phyloP scores from a whole-genome alignment of 2,797 vertebrate genomes.

The Mus minutoides region DNA sequence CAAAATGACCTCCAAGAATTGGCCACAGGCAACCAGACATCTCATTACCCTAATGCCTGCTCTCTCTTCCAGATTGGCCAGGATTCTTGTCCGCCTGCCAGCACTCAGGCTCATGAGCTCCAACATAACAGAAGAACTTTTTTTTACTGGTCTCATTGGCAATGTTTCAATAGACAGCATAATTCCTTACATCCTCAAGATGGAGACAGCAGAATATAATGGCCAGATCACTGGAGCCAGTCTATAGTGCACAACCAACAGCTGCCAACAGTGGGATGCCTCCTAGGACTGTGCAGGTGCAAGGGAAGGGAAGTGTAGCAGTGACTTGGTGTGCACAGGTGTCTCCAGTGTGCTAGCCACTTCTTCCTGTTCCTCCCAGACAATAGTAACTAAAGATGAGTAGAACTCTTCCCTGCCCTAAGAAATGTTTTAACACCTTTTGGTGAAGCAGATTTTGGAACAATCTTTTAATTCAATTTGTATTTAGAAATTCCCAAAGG shows the following conservation, averaged over 20 bases:
- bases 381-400: conserved; percentile 78
- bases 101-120: conserved; percentile 98
- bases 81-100: conserved; percentile 96
- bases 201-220: conserved; percentile 99
- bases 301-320: conserved; percentile 61
- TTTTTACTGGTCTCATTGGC: conserved; percentile 98
- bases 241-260: conserved; percentile 85
- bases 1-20: background rate
- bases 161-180: conserved; percentile 99
- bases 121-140: conserved; percentile 98
- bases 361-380: conserved; percentile 76
- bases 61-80: conserved; percentile 92
- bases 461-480: conserved; percentile 85
- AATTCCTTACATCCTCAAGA: conserved; percentile 99
- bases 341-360: conserved; percentile 70
- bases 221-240: conserved; percentile 94
- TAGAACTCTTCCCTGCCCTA: conserved; percentile 79
- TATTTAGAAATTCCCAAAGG: conserved; percentile 86
- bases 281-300: conserved; percentile 31
- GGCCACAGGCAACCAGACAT: background rate
- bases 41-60: conserved; percentile 58
- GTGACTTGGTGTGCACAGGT: conserved; percentile 78
- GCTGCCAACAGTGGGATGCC: conserved; percentile 33
- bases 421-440: conserved; percentile 87
- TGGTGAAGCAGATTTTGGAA: conserved; percentile 85